Conservation (phyloP, 2,888 invertebrate genomes). For the Chloroclysta siterata region DNA sequence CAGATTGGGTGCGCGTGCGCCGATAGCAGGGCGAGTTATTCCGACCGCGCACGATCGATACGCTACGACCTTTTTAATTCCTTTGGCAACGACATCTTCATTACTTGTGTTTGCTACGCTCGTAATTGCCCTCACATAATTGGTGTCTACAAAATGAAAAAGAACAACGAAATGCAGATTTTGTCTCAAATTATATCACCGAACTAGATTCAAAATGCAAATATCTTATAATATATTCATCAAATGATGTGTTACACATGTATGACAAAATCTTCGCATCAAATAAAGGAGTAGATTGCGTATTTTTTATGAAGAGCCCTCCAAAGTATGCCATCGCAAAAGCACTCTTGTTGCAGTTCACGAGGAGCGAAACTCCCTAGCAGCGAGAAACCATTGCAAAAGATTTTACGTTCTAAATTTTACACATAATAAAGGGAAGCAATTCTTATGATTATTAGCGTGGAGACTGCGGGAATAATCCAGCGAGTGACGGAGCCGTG, state of each 20-base stretch:
- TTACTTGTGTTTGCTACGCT: constrained; percentile 66
- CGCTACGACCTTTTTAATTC: constrained; percentile 76
- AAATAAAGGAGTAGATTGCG: constrained; percentile 66
- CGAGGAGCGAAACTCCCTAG: constrained; percentile 50
- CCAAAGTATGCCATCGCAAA: constrained; percentile 49
- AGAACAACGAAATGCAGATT: constrained; percentile 22
- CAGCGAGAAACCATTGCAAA: constrained; percentile 50
- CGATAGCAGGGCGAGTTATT: constrained; percentile 82
- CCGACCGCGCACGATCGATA: constrained; percentile 78
- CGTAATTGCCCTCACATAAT: constrained; percentile 27
- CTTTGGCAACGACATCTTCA: constrained; percentile 81
- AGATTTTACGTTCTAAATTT: constrained; percentile 79
- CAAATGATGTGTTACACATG: constrained; percentile 72
- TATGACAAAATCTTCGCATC: constrained; percentile 67
- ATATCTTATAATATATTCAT: constrained; percentile 76
- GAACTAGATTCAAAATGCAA: constrained; percentile 60
- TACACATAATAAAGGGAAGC: constrained; percentile 83
- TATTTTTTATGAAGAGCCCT: constrained; percentile 65
- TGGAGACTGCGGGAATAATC: constrained; percentile 82
- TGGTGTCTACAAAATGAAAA: constrained; percentile 13
- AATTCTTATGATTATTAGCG: constrained; percentile 85
- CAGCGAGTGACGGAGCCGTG: constrained; percentile 75
- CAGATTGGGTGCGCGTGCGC: constrained; percentile 83
- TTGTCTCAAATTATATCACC: constrained; percentile 25
- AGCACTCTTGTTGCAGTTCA: constrained; percentile 52